Conservation (phyloP, 2,888 invertebrate genomes). For the Dusona sp. region DNA sequence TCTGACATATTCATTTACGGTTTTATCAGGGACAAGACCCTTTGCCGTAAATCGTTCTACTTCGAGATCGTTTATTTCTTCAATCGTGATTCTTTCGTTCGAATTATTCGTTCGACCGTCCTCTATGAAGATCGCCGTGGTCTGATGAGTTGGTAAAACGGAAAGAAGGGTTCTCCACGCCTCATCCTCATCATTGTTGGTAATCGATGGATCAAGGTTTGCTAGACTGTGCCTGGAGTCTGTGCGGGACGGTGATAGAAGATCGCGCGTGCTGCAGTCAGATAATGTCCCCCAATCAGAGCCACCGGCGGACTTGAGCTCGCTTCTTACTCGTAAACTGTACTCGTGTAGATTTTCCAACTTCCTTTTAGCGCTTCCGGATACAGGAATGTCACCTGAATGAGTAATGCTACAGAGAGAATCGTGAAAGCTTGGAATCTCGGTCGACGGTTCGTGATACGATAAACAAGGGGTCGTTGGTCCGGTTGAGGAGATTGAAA, state of each 20-base stretch:
- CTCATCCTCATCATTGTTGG: slow-evolving; percentile 63
- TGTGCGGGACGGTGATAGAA: slow-evolving; percentile 74
- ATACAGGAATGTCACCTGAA: slow-evolving; percentile 73
- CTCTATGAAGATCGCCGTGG: slow-evolving; percentile 32
- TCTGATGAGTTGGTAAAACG: background rate
- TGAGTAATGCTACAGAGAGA: slow-evolving; percentile 79
- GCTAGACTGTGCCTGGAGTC: slow-evolving; percentile 74
- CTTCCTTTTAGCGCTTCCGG: slow-evolving; percentile 76
- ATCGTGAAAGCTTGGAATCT: slow-evolving; percentile 77
- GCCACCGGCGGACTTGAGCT: slow-evolving; percentile 77
- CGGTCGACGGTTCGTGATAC: slow-evolving; percentile 72
- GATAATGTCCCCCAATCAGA: slow-evolving; percentile 77
- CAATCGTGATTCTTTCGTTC: slow-evolving; percentile 32
- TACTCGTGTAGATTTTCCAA: slow-evolving; percentile 82
- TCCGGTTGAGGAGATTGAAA: slow-evolving; percentile 72
- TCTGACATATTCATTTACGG: slow-evolving; percentile 78
- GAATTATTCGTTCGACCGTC: slow-evolving; percentile 13
- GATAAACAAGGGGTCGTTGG: slow-evolving; percentile 76
- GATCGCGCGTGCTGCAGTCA: slow-evolving; percentile 77
- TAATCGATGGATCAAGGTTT: slow-evolving; percentile 66
- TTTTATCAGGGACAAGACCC: slow-evolving; percentile 68
- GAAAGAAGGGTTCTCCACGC: slow-evolving; percentile 42
- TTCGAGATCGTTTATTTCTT: slow-evolving; percentile 63
- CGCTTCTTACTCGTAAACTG: slow-evolving; percentile 78
- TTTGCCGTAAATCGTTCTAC: slow-evolving; percentile 59